phyloP scores from a whole-genome alignment of 2,113 vertebrate species.

The Oreocharis arfaki region DNA sequence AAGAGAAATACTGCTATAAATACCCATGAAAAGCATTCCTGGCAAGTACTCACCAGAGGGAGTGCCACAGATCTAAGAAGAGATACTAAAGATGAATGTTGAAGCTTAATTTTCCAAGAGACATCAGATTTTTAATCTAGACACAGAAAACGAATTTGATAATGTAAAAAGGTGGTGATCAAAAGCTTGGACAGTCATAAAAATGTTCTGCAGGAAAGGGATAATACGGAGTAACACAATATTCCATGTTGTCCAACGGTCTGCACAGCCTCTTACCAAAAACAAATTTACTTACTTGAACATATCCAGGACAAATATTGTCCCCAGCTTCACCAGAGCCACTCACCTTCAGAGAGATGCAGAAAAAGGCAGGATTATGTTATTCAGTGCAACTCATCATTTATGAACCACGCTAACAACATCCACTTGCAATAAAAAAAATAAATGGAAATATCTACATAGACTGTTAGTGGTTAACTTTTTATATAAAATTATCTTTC shows the following conservation, averaged over 20 bases:
- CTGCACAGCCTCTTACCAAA: not conserved
- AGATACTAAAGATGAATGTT: slow-evolving; percentile 39
- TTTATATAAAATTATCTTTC: not conserved
- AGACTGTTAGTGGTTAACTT: not conserved
- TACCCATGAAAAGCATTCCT: slow-evolving; percentile 34
- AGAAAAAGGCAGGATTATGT: not conserved
- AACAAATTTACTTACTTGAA: not conserved
- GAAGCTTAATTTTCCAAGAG: slow-evolving; percentile 33
- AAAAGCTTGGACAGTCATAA: not conserved
- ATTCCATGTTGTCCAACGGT: not conserved
- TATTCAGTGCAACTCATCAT: not conserved
- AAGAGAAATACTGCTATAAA: slow-evolving; percentile 42
- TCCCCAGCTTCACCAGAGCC: not conserved
- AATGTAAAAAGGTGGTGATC: not conserved
- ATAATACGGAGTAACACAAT: not conserved
- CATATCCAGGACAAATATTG: not conserved
- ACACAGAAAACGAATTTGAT: slow-evolving; percentile 1
- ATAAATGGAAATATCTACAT: not conserved
- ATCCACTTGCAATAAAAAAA: not conserved
- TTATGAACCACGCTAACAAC: not conserved
- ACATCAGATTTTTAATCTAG: slow-evolving; percentile 24
- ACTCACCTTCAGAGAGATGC: not conserved
- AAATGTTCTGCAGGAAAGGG: not conserved
- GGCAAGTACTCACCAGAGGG: slow-evolving; percentile 12
- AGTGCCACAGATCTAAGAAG: slow-evolving; percentile 34